phyloP scores from a whole-genome alignment of 53 echinoderm and acorn worm genomes.

The Paracentrotus lividus region DNA sequence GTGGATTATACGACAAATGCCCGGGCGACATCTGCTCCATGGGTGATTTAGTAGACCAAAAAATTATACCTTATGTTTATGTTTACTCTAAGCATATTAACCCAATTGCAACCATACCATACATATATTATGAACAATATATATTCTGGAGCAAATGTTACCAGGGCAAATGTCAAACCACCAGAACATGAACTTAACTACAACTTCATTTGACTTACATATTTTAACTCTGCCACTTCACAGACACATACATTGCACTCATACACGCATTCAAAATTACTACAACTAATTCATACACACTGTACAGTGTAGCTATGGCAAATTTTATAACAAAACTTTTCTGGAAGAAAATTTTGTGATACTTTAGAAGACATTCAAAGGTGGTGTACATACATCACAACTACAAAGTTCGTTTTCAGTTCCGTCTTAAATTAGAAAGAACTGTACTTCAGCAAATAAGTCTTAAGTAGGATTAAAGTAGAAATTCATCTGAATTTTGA shows the following conservation, averaged over 20 bases:
- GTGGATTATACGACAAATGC: too few species aligned
- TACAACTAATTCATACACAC: background rate
- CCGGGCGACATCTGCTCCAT: too few species aligned
- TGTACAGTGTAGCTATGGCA: background rate
- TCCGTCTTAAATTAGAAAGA: background rate
- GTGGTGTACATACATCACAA: background rate
- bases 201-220: background rate
- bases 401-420: background rate
- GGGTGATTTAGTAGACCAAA: too few species aligned
- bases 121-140: too few species aligned
- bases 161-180: too few species aligned
- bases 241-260: slow-evolving; percentile 26
- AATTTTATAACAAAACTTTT: background rate
- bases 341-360: slow-evolving; percentile 22
- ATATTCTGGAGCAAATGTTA: too few species aligned
- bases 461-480: background rate
- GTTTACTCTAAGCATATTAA: too few species aligned
- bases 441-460: background rate
- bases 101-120: too few species aligned
- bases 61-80: too few species aligned
- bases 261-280: slow-evolving; percentile 2
- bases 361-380: background rate
- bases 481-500: background rate
- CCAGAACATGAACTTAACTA: too few species aligned
- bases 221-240: background rate